Evolutionary conservation across 2,113 vertebrate species (phyloP), one percentile per base, ranked within the genome.

Genomic region (Sterna hirundo): DNA sequence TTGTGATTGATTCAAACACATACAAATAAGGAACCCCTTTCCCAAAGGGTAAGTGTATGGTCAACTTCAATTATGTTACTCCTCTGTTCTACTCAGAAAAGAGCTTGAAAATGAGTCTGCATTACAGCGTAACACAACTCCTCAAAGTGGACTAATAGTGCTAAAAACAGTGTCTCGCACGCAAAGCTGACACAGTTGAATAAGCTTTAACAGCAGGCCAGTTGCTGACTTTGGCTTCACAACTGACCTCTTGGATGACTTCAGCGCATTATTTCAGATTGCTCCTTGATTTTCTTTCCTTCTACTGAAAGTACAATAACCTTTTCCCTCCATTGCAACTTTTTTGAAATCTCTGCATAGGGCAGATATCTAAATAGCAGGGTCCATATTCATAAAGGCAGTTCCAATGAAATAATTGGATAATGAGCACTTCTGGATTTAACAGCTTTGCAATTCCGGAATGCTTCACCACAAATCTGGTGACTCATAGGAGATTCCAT

Each of bases 131-230:
- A 46, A 21, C 27, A 60, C 52, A 60, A 26, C 62, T 74, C 47
- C 25, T n/a, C 44, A 42, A 29, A 91, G 4, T 9, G 42, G 34
- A 19, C 17, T 12, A 2, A 20, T 0, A 12, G 11, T 8, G 17
- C 22, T 40, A 2, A 34, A 38, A 57, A 34, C 42, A 38, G 42
- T 2, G 6, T 26, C 27, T n/a, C 34, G 6, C 1, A 0, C 36
- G 23, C 46, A 66, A 70, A 66, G 46, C 10, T 70, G 42, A 29
- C 8, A 9, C 27, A 11, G 26, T 3, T 2, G 3, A 47, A 11
- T 5, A 11, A 51, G n/a, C 25, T 69, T 81, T 29, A 36, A 21
- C 17, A 54, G 27, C 23, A 51, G 38, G 10, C 27, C 29, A 52
- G 19, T 6, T 22, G 20, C 27, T 38, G 58, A 34, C 51, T 46